A percentile compares a stretch with the other conserved stretches of the same genome.
Conservation (phyloP, 2,888 invertebrate species). For the Odontomyia ornata region DNA sequence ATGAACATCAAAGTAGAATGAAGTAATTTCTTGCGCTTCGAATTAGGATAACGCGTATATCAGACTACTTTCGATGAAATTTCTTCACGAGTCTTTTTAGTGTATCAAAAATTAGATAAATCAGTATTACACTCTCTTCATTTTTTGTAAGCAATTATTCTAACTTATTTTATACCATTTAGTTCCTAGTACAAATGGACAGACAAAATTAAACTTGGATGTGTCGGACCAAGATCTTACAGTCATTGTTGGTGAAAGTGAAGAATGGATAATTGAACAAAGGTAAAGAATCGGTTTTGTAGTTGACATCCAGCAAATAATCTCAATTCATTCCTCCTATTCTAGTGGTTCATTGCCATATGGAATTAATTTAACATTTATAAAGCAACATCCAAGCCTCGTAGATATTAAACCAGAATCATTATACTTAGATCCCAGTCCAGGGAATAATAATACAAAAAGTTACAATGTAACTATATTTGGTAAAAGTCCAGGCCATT, state of each 20-base stretch:
- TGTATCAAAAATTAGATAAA: no score
- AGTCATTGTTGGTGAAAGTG: slow-evolving; percentile 68
- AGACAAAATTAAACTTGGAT: slow-evolving; percentile 52
- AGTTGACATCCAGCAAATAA: no score
- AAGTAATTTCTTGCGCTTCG: no score
- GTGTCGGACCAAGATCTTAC: slow-evolving; percentile 68
- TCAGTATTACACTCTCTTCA: no score
- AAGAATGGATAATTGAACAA: slow-evolving; percentile 67
- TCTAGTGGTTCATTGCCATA: slow-evolving; percentile 54
- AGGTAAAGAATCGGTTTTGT: slow-evolving; percentile 64
- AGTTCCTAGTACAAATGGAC: slow-evolving; percentile 52
- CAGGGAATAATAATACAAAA: slow-evolving; percentile 59
- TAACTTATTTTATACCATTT: neutral
- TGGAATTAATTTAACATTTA: slow-evolving; percentile 66
- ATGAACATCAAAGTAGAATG: no score
- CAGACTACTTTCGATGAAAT: no score
- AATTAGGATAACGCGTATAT: no score
- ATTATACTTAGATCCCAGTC: slow-evolving; percentile 63
- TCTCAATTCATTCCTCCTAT: neutral
- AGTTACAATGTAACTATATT: slow-evolving; percentile 66
- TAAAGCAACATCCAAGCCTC: slow-evolving; percentile 73
- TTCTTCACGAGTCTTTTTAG: no score
- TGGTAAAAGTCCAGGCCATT: slow-evolving; percentile 74
- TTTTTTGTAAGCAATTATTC: neutral
- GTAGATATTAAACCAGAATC: slow-evolving; percentile 67